Evolutionary conservation across 2,797 vertebrate genomes (phyloP).

Genomic region (Lophotriccus pileatus): DNA sequence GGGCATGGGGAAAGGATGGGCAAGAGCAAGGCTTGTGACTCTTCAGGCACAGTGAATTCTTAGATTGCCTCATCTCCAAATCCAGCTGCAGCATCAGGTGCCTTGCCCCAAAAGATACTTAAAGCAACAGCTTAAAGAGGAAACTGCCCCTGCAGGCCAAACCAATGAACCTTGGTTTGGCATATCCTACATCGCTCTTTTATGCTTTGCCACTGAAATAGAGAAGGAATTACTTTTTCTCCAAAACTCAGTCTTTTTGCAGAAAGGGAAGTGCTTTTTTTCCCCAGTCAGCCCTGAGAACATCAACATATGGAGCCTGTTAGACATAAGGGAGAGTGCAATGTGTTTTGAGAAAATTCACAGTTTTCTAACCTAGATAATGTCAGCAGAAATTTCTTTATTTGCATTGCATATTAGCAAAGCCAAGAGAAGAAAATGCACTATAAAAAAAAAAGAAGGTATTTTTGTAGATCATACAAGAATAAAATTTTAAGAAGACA

Average conservation of each 20-base stretch:
- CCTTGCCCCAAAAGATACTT: too few species aligned
- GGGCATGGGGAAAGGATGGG: not conserved
- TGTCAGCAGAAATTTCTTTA: constrained; percentile 1
- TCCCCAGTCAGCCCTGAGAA: not conserved
- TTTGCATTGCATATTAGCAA: not conserved
- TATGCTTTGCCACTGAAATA: not conserved
- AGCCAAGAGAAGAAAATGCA: not conserved
- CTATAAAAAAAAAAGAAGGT: not conserved
- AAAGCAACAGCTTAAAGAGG: not conserved
- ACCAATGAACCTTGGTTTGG: not conserved
- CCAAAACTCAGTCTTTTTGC: not conserved
- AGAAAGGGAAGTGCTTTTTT: not conserved
- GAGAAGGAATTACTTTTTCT: not conserved
- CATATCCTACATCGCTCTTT: not conserved
- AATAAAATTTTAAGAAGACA: not conserved
- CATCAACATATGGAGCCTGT: constrained; percentile 11
- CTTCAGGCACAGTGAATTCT: not conserved
- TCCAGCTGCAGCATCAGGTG: not conserved
- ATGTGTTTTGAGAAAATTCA: constrained; percentile 27
- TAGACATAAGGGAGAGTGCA: not conserved
- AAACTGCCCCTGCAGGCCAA: not conserved
- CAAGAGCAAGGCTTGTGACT: not conserved
- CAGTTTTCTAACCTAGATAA: constrained; percentile 15
- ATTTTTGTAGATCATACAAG: not conserved
- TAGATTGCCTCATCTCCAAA: not conserved